These are phyloP conservation scores for Karalla daura DNA, from an alignment of 2,797 vertebrate genomes.

Conservation along the genomic window DNA sequence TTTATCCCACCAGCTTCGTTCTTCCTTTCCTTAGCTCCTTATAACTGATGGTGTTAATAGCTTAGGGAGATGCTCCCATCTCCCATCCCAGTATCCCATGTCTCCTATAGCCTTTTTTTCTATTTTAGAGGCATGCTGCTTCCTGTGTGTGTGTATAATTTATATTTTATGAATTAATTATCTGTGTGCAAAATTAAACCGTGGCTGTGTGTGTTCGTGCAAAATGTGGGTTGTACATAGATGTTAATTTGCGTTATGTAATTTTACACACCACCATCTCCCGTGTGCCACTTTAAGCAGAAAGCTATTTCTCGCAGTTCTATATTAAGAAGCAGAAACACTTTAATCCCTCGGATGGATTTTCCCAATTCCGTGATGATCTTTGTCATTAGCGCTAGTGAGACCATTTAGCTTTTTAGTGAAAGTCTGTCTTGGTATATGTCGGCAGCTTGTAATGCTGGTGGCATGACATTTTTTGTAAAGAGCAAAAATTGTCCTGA, in stretches of 20 bases:
- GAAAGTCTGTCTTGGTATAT: constrained; percentile 14
- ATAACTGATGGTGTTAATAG: constrained; percentile 18
- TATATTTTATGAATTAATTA: constrained; percentile 57
- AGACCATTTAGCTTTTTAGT: constrained; percentile 5
- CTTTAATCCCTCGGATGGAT: constrained; percentile 28
- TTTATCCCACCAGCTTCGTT: constrained; percentile 6
- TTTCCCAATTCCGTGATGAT: constrained; percentile 22
- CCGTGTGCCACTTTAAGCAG: constrained; percentile 32
- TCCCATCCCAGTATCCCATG: constrained; percentile 8
- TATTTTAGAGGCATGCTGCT: constrained; percentile 29
- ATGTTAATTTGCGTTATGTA: constrained; percentile 50
- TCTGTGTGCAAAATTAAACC: constrained; percentile 22
- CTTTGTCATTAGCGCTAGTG: not conserved
- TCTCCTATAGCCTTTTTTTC: constrained; percentile 35
- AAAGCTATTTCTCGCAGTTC: constrained; percentile 41
- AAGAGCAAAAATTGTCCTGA: too few species aligned
- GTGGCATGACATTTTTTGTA: constrained; percentile 1
- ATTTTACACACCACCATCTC: constrained; percentile 37
- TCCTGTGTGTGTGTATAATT: constrained; percentile 50
- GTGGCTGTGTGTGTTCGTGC: not conserved
- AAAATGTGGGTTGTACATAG: constrained; percentile 6
- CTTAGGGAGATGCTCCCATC: constrained; percentile 8
- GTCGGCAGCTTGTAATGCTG: constrained; percentile 1
- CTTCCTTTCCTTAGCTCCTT: constrained; percentile 1
- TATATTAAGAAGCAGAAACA: constrained; percentile 33